Percentiles rank a stretch among this genome's conserved stretches.
These are phyloP conservation scores for Rhodeus uyekii DNA, from an alignment of 2,797 vertebrate species.

Conservation along the genomic window DNA sequence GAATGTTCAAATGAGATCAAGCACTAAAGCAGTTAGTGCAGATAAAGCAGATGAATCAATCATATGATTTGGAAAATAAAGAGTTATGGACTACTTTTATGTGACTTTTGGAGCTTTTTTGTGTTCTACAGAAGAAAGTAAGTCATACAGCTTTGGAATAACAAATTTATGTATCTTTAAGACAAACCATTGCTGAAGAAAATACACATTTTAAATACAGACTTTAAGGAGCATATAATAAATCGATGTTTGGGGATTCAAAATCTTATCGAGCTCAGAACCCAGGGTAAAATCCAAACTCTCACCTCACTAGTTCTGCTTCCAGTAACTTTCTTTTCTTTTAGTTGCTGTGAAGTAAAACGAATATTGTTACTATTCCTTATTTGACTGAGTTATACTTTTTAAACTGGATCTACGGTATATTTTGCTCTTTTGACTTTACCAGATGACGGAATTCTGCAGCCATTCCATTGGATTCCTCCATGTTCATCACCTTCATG, in stretches of 20 bases:
- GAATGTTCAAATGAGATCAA: not conserved
- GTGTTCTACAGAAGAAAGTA: not conserved
- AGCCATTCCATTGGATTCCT: slow-evolving; percentile 95
- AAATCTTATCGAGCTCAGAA: not conserved
- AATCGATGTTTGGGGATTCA: not conserved
- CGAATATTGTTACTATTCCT: not conserved
- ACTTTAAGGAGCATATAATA: not conserved
- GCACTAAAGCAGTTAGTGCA: not conserved
- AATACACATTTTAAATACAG: not conserved
- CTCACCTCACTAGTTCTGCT: slow-evolving; percentile 92
- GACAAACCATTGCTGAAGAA: not conserved
- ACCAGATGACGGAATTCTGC: slow-evolving; percentile 97
- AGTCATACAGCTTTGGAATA: not conserved
- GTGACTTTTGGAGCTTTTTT: not conserved
- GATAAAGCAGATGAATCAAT: too few relatives aligned
- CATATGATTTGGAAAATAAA: not conserved
- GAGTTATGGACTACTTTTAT: not conserved
- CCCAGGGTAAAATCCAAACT: not conserved
- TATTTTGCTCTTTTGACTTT: slow-evolving; percentile 18
- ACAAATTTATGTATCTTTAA: not conserved
- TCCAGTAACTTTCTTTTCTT: slow-evolving; percentile 91
- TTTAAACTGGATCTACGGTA: not conserved
- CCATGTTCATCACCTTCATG: slow-evolving; percentile 96
- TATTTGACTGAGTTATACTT: not conserved
- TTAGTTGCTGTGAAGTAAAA: slow-evolving; percentile 84